Evolutionary conservation across 2,888 invertebrate genomes (phyloP), one percentile per base, ranked within the genome.

Genomic region (Drosophila aldrichi): DNA sequence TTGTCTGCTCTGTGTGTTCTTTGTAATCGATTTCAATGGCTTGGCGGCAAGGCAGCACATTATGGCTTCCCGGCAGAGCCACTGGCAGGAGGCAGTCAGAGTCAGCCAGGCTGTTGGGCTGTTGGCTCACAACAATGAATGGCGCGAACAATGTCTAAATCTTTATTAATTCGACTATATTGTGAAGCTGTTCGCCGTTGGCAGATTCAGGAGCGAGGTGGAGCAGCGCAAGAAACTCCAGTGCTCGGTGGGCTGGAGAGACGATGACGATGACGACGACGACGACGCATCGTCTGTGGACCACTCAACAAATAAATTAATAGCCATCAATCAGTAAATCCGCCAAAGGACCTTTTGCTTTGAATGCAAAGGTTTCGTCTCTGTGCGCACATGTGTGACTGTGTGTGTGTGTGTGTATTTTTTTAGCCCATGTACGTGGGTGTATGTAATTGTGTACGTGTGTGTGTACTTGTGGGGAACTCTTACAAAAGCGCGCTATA

Each of bases 251-350:
- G 38, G 44, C 22, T 40, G 10, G 46, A 61, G 56, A 54, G 36
- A 48, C 43, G 57, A 32, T 6, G 32, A 32, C 32, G 32, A 32
- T 10, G 32, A 32, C 32, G 32, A 32, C 14, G 57, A 20, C 29
- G 48, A 48, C 48, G 29, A 18, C 38, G 57, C 41, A 54, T 57
- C 54, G 54, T 65, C 57, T 38, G 56, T 22, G 81, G 65, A 77
- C 62, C 81, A 72, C 79, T 79, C 82, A 76, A 84, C 90, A 87
- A 90, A 87, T 87, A 88, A 87, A 90, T 90, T 87, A 87, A 87
- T 89, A 87, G 90, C 90, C 82, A 87, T 87, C 90, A 87, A 87
- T 90, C 89, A 86, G 86, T 87, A 87, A 90, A 88, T 88, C 88
- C 87, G 74, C 81, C 83, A 83, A 79, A 83, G 89, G 77, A 87